phyloP scores from a whole-genome alignment of 2,797 vertebrate species.

The Aeoliscus strigatus region DNA sequence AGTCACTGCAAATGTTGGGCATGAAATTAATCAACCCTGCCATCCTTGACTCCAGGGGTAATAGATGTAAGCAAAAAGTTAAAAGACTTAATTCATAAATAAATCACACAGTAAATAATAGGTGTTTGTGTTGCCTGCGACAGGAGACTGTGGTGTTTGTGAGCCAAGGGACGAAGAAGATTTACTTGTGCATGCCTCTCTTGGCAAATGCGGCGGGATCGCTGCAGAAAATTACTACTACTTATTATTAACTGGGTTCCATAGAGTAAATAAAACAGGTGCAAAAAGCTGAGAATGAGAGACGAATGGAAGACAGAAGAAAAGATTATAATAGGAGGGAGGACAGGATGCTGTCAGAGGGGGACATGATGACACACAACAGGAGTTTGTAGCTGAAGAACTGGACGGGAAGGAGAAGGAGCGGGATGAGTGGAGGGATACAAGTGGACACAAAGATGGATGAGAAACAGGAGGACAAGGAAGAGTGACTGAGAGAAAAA shows the following conservation, averaged over 20 bases:
- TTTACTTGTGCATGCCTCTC: constrained; percentile 45
- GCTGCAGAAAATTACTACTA: constrained; percentile 45
- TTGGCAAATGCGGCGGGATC: constrained; percentile 42
- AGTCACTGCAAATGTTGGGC: constrained; percentile 32
- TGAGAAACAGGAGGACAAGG: background rate
- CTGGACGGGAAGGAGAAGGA: background rate
- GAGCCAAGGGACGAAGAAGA: constrained; percentile 33
- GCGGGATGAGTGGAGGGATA: background rate
- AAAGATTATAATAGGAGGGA: background rate
- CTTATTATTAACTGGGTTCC: constrained; percentile 53
- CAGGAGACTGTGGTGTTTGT: constrained; percentile 39
- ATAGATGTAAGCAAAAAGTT: constrained; percentile 71
- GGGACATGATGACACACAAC: background rate
- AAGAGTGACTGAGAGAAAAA: background rate
- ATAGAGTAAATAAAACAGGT: constrained; percentile 39
- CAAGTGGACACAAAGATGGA: constrained; percentile 2
- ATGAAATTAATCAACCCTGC: constrained; percentile 64
- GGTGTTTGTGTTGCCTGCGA: constrained; percentile 56
- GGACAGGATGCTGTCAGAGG: background rate
- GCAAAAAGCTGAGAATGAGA: constrained; percentile 16
- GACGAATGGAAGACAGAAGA: constrained; percentile 7
- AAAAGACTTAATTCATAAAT: constrained; percentile 77
- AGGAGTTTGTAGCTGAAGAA: too few relatives aligned
- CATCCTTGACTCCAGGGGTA: constrained; percentile 52
- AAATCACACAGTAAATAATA: constrained; percentile 69